Percentiles rank a stretch among this genome's conserved stretches.
Conservation (phyloP, 2,113 vertebrate genomes). For the Atlantisia rogersi region DNA sequence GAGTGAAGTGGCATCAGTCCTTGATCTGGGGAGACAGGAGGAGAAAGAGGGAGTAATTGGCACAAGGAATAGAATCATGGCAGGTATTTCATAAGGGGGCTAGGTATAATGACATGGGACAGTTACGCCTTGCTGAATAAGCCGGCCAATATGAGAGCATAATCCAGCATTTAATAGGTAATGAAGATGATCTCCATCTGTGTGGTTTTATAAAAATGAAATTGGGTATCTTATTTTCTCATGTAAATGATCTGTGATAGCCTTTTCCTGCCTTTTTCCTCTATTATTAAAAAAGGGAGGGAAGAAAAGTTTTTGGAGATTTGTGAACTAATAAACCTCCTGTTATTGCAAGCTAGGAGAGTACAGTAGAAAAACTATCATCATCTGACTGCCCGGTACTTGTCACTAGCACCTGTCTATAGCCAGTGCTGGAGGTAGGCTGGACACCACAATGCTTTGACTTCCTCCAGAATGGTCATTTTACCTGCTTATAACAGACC, state of each 20-base stretch:
- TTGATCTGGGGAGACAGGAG: neutral
- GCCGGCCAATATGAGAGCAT: neutral
- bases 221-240: neutral
- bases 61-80: neutral
- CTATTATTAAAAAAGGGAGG: neutral
- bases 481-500: neutral
- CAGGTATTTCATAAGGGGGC: neutral
- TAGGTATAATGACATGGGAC: neutral
- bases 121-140: neutral
- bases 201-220: neutral
- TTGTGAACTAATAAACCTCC: neutral
- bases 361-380: accelerated
- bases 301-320: neutral
- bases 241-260: neutral
- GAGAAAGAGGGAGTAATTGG: neutral
- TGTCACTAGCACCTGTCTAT: neutral
- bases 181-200: neutral
- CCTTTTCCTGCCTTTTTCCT: neutral
- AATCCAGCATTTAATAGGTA: neutral
- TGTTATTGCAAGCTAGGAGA: neutral
- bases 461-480: neutral
- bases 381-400: neutral
- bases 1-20: neutral
- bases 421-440: neutral
- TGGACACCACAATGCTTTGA: neutral